These are phyloP conservation scores for Seriola rivoliana DNA, from an alignment of 2,113 vertebrate genomes.

Conservation along the genomic window DNA sequence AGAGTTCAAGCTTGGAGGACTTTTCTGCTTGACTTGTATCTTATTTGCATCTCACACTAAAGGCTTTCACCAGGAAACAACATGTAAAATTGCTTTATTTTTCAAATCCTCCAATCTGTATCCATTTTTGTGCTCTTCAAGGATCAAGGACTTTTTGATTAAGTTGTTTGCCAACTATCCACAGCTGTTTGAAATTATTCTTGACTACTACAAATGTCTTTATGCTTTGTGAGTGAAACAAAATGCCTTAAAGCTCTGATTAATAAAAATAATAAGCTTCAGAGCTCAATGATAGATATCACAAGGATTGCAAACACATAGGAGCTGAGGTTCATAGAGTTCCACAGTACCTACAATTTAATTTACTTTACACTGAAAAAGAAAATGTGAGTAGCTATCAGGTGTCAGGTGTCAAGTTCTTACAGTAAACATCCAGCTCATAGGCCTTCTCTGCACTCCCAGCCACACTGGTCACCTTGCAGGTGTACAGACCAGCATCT, in stretches of 20 bases:
- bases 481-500: constrained; percentile 89
- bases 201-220: constrained; percentile 14
- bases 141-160: constrained; percentile 1
- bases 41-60: not conserved
- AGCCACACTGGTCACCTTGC: constrained; percentile 87
- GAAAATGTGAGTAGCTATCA: not conserved
- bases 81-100: constrained; percentile 1
- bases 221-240: constrained; percentile 17
- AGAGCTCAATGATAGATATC: constrained; percentile 7
- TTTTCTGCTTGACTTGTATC: constrained; percentile 5
- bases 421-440: constrained; percentile 91
- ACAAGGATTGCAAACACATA: not conserved
- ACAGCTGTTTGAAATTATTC: constrained; percentile 48
- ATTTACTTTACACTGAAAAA: not conserved
- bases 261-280: constrained; percentile 13
- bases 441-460: constrained; percentile 90
- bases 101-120: not conserved
- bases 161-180: not conserved
- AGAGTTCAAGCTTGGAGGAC: not conserved
- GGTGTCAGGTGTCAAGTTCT: constrained; percentile 47
- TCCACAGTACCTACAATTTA: not conserved
- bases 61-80: constrained; percentile 23
- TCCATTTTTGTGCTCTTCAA: not conserved
- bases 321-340: not conserved
- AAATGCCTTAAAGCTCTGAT: constrained; percentile 25